Percentiles rank a stretch among this genome's conserved stretches.
These are phyloP conservation scores for Nycticebus coucang DNA, from an alignment of 2,113 vertebrate species.

Conservation along the genomic window DNA sequence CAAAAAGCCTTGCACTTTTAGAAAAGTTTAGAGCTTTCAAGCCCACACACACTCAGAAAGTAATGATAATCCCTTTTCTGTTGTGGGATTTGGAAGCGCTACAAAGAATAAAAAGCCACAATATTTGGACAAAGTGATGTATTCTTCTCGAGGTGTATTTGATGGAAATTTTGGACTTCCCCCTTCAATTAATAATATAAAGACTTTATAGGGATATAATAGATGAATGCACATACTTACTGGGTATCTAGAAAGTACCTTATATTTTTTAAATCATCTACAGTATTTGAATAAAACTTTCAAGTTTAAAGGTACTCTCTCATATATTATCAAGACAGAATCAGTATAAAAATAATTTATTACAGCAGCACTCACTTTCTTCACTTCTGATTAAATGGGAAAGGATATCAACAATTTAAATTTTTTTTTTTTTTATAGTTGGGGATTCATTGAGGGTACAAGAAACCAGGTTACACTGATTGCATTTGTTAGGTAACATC, in stretches of 20 bases:
- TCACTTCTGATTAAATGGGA: neutral
- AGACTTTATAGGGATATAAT: neutral
- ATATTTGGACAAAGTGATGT: slow-evolving; percentile 62
- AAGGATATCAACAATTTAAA: neutral
- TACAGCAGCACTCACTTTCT: neutral
- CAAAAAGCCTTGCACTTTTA: slow-evolving; percentile 44
- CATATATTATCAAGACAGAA: neutral
- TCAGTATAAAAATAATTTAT: slow-evolving; percentile 38
- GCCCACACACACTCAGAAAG: slow-evolving; percentile 37
- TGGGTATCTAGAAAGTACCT: neutral
- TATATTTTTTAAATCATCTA: neutral
- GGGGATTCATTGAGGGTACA: no score
- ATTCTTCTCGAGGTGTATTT: slow-evolving; percentile 48
- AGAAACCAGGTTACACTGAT: no score
- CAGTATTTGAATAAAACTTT: slow-evolving; percentile 1
- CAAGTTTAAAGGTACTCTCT: slow-evolving; percentile 22
- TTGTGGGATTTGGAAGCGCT: slow-evolving; percentile 57
- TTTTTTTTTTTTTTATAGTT: neutral
- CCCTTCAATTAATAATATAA: slow-evolving; percentile 38
- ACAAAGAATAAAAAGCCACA: slow-evolving; percentile 55
- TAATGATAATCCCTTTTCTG: slow-evolving; percentile 48
- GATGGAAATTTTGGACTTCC: slow-evolving; percentile 44
- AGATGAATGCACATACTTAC: neutral
- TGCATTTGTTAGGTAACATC: no score
- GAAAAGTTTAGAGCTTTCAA: slow-evolving; percentile 64